These are phyloP conservation scores for Eriocheir sinensis DNA, from an alignment of 1,140 invertebrate genomes.

Conservation along the genomic window DNA sequence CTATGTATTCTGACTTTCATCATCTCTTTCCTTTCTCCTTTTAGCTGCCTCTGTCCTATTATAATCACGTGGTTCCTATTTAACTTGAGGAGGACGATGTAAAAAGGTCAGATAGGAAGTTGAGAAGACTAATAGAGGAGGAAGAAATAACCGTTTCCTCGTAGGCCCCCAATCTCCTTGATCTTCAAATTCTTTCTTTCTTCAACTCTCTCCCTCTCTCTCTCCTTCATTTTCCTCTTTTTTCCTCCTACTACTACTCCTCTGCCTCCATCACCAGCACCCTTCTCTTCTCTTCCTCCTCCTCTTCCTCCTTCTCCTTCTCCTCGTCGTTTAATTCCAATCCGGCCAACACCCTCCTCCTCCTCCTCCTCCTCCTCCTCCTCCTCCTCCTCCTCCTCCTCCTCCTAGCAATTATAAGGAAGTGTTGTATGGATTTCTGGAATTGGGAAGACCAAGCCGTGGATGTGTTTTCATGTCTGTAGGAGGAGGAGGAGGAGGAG, in stretches of 20 bases:
- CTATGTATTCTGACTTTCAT: no score
- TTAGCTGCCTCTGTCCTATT: no score
- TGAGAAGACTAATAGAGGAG: not conserved
- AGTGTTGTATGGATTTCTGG: not conserved
- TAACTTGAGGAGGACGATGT: no score
- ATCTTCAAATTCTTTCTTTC: no score
- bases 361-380: not conserved
- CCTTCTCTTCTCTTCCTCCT: not conserved
- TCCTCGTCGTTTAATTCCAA: no score
- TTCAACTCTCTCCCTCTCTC: no score
- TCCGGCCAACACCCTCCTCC: no score
- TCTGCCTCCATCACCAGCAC: not conserved
- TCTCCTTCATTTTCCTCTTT: no score
- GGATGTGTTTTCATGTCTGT: not conserved
- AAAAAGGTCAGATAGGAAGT: no score
- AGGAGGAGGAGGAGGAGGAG: not conserved
- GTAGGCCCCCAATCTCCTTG: not conserved
- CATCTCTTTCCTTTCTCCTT: no score
- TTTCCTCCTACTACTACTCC: not conserved
- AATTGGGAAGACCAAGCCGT: not conserved
- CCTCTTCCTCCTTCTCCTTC: not conserved
- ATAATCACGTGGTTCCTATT: no score
- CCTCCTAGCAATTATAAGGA: not conserved
- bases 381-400: slow-evolving; percentile 19
- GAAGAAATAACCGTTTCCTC: not conserved